Evolutionary conservation across 37 sponge, comb jelly and placozoan species (phyloP).

Genomic region (Bolinopsis microptera): DNA sequence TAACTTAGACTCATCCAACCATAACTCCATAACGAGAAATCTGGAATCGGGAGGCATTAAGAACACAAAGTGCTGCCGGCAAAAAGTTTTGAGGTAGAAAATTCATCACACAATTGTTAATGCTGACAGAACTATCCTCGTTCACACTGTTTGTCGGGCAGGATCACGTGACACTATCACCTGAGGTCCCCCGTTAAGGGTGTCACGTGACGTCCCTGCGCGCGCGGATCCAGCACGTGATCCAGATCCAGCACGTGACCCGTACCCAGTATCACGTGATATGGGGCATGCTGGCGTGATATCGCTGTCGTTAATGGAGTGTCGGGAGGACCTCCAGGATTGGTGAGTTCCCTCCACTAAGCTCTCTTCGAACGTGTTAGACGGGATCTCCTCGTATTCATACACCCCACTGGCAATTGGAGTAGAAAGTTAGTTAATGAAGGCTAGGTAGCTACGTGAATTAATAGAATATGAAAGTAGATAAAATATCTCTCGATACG

Average conservation of each 20-base stretch:
- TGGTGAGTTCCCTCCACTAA: constrained; percentile 40
- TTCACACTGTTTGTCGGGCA: too few species aligned
- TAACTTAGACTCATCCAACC: too few species aligned
- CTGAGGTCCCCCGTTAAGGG: background rate
- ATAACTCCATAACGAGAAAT: too few species aligned
- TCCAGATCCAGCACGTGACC: too few species aligned
- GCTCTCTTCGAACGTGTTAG: background rate
- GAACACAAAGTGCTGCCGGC: too few species aligned
- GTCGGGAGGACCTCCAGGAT: constrained; percentile 14
- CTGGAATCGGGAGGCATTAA: too few species aligned
- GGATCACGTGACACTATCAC: background rate
- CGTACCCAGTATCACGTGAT: background rate
- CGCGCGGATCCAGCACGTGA: too few species aligned
- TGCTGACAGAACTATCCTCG: too few species aligned
- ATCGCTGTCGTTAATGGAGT: background rate
- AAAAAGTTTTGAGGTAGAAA: too few species aligned
- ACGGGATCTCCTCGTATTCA: constrained; percentile 30
- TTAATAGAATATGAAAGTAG: background rate
- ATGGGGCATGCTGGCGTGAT: background rate
- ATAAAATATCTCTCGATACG: too few species aligned
- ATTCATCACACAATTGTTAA: too few species aligned
- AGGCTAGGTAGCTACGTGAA: background rate
- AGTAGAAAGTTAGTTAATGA: background rate
- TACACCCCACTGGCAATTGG: background rate
- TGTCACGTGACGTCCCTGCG: too few species aligned